phyloP scores from a whole-genome alignment of 2,888 invertebrate genomes.

The Parapristionchus giblindavisi region DNA sequence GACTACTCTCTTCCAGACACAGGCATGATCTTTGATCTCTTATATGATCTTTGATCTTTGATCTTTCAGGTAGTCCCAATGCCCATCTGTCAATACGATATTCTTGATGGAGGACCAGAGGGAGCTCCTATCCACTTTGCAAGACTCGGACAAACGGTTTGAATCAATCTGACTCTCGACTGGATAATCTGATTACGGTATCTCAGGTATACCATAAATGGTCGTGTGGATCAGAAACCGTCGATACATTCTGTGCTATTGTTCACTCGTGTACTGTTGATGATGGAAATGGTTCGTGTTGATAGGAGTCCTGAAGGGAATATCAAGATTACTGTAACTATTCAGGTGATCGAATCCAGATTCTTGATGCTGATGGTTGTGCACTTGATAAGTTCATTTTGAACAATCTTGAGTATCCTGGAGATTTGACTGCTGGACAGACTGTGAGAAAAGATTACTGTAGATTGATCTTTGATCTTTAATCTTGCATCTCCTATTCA shows the following conservation, averaged over 20 bases:
- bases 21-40: not conserved
- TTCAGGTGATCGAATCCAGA: constrained; percentile 45
- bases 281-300: constrained; percentile 67
- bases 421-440: constrained; percentile 68
- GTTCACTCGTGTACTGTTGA: constrained; percentile 69
- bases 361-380: constrained; percentile 68
- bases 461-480: not conserved
- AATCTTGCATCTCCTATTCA: constrained; percentile 44
- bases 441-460: constrained; percentile 9
- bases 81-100: constrained; percentile 69
- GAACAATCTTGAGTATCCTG: constrained; percentile 69
- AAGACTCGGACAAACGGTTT: constrained; percentile 65
- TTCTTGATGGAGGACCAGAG: constrained; percentile 67
- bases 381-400: constrained; percentile 68
- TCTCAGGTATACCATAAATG: constrained; percentile 68
- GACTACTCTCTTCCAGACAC: constrained; percentile 34
- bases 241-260: constrained; percentile 68
- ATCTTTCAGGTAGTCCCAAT: constrained; percentile 63
- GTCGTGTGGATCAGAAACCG: constrained; percentile 68
- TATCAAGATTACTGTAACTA: not conserved
- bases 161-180: not conserved
- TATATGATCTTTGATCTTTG: not conserved
- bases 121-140: constrained; percentile 68
- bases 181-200: constrained; percentile 42
- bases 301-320: constrained; percentile 12